These are phyloP conservation scores for Sinotaia quadrata DNA, from an alignment of 2,888 invertebrate species.

Conservation along the genomic window DNA sequence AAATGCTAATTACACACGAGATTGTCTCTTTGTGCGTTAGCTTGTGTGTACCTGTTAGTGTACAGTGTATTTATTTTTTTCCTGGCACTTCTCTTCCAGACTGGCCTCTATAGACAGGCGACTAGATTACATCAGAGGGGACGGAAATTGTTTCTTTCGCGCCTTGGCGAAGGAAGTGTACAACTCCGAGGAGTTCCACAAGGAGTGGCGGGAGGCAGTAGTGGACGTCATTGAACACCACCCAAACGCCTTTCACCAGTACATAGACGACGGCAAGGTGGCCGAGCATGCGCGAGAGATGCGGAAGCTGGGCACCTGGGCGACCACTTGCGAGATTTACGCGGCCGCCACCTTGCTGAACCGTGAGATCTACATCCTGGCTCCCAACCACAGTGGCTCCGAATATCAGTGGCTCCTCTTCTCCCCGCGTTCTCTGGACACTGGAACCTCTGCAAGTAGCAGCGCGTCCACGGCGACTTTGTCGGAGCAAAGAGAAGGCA, in stretches of 20 bases:
- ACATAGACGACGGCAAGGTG: conserved; percentile 47
- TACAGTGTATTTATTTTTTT: too few relatives aligned
- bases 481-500: not conserved
- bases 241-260: conserved; percentile 55
- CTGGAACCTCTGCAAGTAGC: not conserved
- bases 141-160: conserved; percentile 65
- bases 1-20: too few relatives aligned
- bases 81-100: too few relatives aligned
- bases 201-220: conserved; percentile 54
- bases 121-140: conserved; percentile 59
- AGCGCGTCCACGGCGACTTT: not conserved
- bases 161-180: conserved; percentile 62
- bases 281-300: conserved; percentile 51
- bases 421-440: conserved; percentile 34
- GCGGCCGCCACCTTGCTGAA: conserved; percentile 59
- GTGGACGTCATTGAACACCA: conserved; percentile 54
- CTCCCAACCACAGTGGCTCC: conserved; percentile 53
- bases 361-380: conserved; percentile 56
- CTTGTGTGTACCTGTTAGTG: too few relatives aligned
- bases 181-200: conserved; percentile 55
- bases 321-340: conserved; percentile 62
- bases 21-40: too few relatives aligned
- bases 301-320: conserved; percentile 54
- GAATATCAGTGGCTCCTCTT: conserved; percentile 60
- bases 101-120: conserved; percentile 45